A percentile compares a stretch with the other conserved stretches of the same genome.
Conservation (phyloP, 2,888 invertebrate genomes). For the Laothoe populi region DNA sequence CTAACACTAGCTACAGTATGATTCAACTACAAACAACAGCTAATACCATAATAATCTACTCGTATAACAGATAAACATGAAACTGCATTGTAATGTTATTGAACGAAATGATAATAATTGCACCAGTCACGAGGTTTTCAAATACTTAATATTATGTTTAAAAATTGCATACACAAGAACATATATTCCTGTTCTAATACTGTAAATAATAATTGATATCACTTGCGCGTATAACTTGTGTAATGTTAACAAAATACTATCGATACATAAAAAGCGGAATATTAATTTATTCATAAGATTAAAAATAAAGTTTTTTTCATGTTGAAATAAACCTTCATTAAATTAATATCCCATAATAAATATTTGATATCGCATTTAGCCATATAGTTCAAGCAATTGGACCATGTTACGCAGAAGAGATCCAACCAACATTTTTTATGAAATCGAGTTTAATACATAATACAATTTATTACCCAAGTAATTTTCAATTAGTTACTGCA, state of each 20-base stretch:
- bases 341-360: background rate
- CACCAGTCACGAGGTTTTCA: constrained; percentile 28
- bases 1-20: constrained; percentile 1
- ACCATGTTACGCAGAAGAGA: too few relatives aligned
- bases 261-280: too few relatives aligned
- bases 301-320: background rate
- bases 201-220: background rate
- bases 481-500: too few relatives aligned
- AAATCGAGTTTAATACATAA: too few relatives aligned
- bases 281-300: too few relatives aligned
- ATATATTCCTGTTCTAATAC: background rate
- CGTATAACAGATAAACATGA: background rate
- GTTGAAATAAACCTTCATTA: background rate
- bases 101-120: constrained; percentile 25
- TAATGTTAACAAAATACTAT: background rate
- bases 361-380: background rate
- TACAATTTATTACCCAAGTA: too few relatives aligned
- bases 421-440: too few relatives aligned
- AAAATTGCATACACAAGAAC: background rate
- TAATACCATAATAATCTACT: background rate
- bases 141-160: background rate
- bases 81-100: constrained; percentile 4
- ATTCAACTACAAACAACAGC: background rate
- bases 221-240: constrained; percentile 16
- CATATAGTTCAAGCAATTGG: background rate